Percentiles rank a stretch among this genome's conserved stretches.
Conservation (phyloP, 2,113 vertebrate genomes). For the Myxocyprinus asiaticus region DNA sequence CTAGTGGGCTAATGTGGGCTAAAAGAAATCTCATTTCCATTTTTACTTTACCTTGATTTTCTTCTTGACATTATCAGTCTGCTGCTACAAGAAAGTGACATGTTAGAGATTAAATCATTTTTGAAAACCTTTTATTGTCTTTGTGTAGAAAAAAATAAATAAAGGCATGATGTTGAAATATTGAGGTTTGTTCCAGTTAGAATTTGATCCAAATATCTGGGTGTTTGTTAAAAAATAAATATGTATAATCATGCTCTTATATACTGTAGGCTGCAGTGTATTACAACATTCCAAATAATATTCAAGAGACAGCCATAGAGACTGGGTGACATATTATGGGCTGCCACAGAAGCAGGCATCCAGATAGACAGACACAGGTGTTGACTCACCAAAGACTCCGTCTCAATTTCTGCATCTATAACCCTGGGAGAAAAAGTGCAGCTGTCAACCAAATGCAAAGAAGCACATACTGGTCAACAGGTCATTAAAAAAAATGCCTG, state of each 20-base stretch:
- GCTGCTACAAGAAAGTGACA: background rate
- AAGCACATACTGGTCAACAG: background rate
- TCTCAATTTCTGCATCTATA: conserved; percentile 81
- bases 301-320: background rate
- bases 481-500: background rate
- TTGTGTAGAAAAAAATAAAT: too few relatives aligned
- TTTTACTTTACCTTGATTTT: conserved; percentile 43
- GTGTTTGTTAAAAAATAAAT: too few relatives aligned
- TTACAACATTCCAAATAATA: background rate
- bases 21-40: too few relatives aligned
- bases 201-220: too few relatives aligned
- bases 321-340: background rate
- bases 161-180: background rate
- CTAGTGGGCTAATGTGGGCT: too few relatives aligned
- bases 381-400: conserved; percentile 80
- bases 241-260: too few relatives aligned
- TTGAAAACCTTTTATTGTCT: background rate
- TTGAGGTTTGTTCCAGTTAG: background rate
- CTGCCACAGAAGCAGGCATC: background rate
- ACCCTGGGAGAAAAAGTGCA: conserved; percentile 73
- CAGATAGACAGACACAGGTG: conserved; percentile 2
- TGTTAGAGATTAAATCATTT: background rate
- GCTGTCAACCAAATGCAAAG: conserved; percentile 20
- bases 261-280: too few relatives aligned
- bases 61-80: conserved; percentile 40